phyloP scores from a whole-genome alignment of 2,113 vertebrate genomes.

The Oxygymnocypris stewartii region DNA sequence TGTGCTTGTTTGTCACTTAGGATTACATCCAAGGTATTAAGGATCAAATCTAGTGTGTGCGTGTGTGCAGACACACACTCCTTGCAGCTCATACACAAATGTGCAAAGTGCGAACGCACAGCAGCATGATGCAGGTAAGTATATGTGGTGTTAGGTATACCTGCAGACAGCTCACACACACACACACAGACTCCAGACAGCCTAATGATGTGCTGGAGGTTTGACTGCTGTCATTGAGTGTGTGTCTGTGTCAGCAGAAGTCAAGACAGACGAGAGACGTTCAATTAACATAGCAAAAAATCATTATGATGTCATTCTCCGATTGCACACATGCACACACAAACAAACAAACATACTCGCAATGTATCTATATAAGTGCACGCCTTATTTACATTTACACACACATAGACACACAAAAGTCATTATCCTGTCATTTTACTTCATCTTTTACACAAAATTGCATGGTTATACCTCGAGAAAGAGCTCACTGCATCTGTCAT shows the following conservation, averaged over 20 bases:
- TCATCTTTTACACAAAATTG: background rate
- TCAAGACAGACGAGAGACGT: conserved; percentile 13
- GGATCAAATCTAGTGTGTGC: background rate
- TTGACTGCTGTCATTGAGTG: conserved; percentile 33
- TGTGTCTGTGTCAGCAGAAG: conserved; percentile 25
- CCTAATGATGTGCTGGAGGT: conserved; percentile 48
- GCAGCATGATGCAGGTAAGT: conserved; percentile 10
- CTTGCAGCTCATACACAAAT: background rate
- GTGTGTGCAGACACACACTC: conserved; percentile 19
- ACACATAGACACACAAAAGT: background rate
- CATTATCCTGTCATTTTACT: background rate
- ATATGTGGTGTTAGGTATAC: conserved; percentile 18
- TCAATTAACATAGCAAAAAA: conserved; percentile 27
- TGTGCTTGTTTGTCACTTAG: background rate
- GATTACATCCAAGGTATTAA: background rate
- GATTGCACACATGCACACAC: background rate
- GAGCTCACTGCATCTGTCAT: background rate
- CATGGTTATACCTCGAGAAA: background rate
- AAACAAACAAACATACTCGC: conserved; percentile 8
- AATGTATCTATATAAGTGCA: background rate
- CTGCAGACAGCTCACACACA: conserved; percentile 1
- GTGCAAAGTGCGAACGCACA: background rate
- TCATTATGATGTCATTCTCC: conserved; percentile 31
- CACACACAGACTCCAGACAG: conserved; percentile 50
- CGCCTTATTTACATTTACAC: background rate